A percentile compares a stretch with the other conserved stretches of the same genome.
These are phyloP conservation scores for Polyploca ridens DNA, from an alignment of 2,888 invertebrate genomes.

Conservation along the genomic window DNA sequence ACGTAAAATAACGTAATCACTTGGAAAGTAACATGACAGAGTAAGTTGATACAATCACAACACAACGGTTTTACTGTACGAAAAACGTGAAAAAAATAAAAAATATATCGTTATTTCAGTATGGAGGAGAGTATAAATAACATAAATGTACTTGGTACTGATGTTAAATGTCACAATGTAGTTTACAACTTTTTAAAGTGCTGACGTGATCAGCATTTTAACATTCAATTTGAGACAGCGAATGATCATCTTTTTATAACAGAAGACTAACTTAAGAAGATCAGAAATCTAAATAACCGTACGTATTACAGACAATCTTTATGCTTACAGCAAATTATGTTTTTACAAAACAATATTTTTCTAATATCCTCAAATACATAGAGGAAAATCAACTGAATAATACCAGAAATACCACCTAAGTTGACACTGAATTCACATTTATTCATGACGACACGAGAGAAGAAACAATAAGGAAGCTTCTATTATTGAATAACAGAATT, in stretches of 20 bases:
- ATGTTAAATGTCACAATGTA: constrained; percentile 9
- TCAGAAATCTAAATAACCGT: too few species aligned
- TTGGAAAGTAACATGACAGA: constrained; percentile 38
- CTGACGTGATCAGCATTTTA: constrained; percentile 5
- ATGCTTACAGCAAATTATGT: too few species aligned
- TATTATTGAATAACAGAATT: constrained; percentile 36
- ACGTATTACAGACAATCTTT: too few species aligned
- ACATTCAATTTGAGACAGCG: background rate
- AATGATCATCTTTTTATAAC: too few species aligned
- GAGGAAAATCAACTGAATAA: background rate
- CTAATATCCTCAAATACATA: background rate
- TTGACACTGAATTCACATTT: constrained; percentile 4
- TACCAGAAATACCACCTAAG: background rate
- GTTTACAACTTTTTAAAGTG: constrained; percentile 6
- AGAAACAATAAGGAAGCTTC: constrained; percentile 33
- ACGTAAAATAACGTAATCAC: constrained; percentile 43
- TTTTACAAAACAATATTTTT: too few species aligned
- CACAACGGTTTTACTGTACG: constrained; percentile 29
- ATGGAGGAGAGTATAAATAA: constrained; percentile 1
- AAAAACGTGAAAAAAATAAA: constrained; percentile 38
- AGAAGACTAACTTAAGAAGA: too few species aligned
- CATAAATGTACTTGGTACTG: background rate
- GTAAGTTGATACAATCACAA: constrained; percentile 32
- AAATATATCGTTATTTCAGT: constrained; percentile 5
- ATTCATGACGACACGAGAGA: constrained; percentile 23